Evolutionary conservation across 92 coral and sea anemone genomes (phyloP), one percentile per base, ranked within the genome.

Genomic region (Zoanthus gigantus): DNA sequence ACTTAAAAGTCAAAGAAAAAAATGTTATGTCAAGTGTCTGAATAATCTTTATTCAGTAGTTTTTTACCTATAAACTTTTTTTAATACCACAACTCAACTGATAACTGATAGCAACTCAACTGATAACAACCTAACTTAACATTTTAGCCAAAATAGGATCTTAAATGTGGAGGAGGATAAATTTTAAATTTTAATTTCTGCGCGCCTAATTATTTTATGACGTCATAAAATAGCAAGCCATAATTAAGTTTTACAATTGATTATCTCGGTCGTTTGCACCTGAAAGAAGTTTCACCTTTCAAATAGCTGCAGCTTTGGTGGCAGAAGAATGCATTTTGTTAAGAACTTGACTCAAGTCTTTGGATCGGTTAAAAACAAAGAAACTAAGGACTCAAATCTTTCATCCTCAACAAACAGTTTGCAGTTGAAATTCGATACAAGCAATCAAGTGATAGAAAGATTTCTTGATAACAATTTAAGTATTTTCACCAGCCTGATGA

Each of bases 401-500:
- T 44, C 68, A 42, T 58, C 72, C 63, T 11, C 76, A 45, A 42
- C 30, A 45, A 71, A 7, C 74, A 37, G n/a, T 13, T 28, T 67
- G 23, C 76, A 16, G 46, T 81, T 73, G 37, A 81, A 42, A 30
- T 53, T 86, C 23, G 63, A 75, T 30, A 54, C 86, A 17, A 48
- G 88, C n/a, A 83, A 89, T 83, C 88, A 86, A 71, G 90, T 50
- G 18, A 31, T 93, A 50, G 89, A 93, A 61, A 87, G 77, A 0
- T 54, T 87, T 34, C 78, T 95, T 8, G 89, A 87, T 48, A 94
- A 88, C 71, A 82, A 90, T 23, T 23, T 23, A 71, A 97, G 92
- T 88, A 72, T 88, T 74, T 81, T 97, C 52, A 94, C 96, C 18
- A 89, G 76, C 52, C 58, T 94, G 73, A 74, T 97, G 71, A 72